These are phyloP conservation scores for Argyra leucocephala DNA, from an alignment of 2,888 invertebrate species.

Conservation along the genomic window DNA sequence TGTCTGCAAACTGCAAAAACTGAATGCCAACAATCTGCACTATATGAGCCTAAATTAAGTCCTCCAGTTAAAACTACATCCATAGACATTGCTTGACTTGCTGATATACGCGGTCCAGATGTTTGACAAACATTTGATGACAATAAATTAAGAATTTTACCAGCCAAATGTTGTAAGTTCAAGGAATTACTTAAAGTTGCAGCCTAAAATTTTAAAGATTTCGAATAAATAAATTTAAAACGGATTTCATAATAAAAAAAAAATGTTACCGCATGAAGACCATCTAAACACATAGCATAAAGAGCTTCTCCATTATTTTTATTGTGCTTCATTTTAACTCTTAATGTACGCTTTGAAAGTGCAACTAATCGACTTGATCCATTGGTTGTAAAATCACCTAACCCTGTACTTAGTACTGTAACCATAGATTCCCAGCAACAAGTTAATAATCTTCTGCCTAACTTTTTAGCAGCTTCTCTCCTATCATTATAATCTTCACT, in stretches of 20 bases:
- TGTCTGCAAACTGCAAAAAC: slow-evolving; percentile 90
- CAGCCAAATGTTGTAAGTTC: slow-evolving; percentile 81
- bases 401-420: slow-evolving; percentile 70
- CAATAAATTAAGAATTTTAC: slow-evolving; percentile 75
- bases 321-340: slow-evolving; percentile 42
- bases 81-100: slow-evolving; percentile 84
- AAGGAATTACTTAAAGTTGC: slow-evolving; percentile 81
- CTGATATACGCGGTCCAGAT: slow-evolving; percentile 65
- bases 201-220: slow-evolving; percentile 48
- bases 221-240: slow-evolving; percentile 8
- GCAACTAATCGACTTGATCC: slow-evolving; percentile 51
- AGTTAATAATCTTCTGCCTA: slow-evolving; percentile 68
- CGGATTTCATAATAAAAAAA: background rate
- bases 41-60: slow-evolving; percentile 83
- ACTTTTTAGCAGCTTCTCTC: slow-evolving; percentile 67
- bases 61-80: slow-evolving; percentile 82
- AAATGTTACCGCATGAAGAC: slow-evolving; percentile 65
- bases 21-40: slow-evolving; percentile 91
- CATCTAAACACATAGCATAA: slow-evolving; percentile 77
- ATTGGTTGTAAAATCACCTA: slow-evolving; percentile 48
- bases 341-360: slow-evolving; percentile 47
- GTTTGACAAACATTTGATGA: slow-evolving; percentile 83
- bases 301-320: slow-evolving; percentile 61
- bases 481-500: slow-evolving; percentile 59
- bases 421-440: slow-evolving; percentile 90